phyloP scores from a whole-genome alignment of 2,888 invertebrate genomes.

The Chaitophorus viminalis region DNA sequence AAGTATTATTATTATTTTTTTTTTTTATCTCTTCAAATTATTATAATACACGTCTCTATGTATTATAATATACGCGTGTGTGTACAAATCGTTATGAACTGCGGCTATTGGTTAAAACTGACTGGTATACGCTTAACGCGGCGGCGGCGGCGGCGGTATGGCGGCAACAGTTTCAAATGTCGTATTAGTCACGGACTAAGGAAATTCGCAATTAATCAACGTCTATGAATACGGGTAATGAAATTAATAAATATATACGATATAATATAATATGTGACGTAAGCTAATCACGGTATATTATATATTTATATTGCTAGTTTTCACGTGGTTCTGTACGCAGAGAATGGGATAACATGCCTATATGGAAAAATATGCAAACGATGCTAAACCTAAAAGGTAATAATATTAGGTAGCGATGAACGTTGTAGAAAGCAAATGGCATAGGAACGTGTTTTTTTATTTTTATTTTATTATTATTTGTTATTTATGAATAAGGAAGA shows the following conservation, averaged over 20 bases:
- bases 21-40: slow-evolving; percentile 19
- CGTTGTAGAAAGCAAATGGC: slow-evolving; percentile 36
- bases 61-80: background rate
- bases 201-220: background rate
- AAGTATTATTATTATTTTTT: too few species aligned
- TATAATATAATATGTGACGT: background rate
- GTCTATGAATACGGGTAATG: background rate
- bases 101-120: background rate
- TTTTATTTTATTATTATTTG: slow-evolving; percentile 1
- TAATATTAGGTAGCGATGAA: background rate
- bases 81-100: background rate
- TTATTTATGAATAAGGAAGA: background rate
- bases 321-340: background rate
- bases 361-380: slow-evolving; percentile 45
- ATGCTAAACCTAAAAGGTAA: slow-evolving; percentile 27
- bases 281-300: background rate
- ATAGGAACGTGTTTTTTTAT: slow-evolving; percentile 12
- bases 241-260: slow-evolving; percentile 9
- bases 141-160: background rate
- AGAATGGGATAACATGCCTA: slow-evolving; percentile 44
- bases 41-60: background rate
- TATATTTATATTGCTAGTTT: background rate
- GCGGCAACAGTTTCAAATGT: background rate
- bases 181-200: background rate
- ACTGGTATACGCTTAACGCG: background rate